Evolutionary conservation across 2,888 invertebrate species (phyloP), one percentile per base, ranked within the genome.

Genomic region (Nephrocerus scutellatus): DNA sequence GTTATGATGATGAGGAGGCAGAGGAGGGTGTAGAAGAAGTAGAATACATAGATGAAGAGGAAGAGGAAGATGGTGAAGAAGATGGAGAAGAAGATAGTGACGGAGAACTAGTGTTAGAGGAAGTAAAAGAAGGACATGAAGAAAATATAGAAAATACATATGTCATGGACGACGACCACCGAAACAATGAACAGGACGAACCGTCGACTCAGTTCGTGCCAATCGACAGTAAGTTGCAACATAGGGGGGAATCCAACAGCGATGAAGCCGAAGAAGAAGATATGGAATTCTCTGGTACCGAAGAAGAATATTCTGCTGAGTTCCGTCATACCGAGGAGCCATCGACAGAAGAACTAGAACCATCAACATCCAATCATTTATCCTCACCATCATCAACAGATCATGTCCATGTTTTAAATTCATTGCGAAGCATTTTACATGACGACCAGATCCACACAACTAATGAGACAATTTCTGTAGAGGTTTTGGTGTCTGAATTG

Each of bases 1-100:
- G 70, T 45, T 75, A 74, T 18, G 60, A 60, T 16, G 58, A 61
- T 13, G 56, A 55, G 5, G 60, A 54, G 19, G 61, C 63, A 19
- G 61, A 63, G 12, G 58, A 53, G n/a, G 56, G 55, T 41, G 46
- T 43, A 3, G 49, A 49, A 24, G 48, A 47, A 19, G n/a, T n/a
- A n/a, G n/a, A n/a, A n/a, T n/a, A n/a, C n/a, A n/a, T n/a, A n/a
- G 57, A 51, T 8, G 57, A 59, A 6, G 57, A 54, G 12, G 59
- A 54, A 14, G 55, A 56, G 5, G 57, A 59, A 12, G 61, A 60
- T n/a, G 59, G 56, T 13, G 57, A 53, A n/a, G 50, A 53, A 23
- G 53, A 49, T n/a, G 46, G 46, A 12, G 54, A 51, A 4, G 56
- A 54, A 29, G 52, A 49, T 12, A 50, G 46, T 2, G 49, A 44